Base-by-base conservation (phyloP, 2,797 vertebrate genomes). In the Sebastes paucispinis region DNA sequence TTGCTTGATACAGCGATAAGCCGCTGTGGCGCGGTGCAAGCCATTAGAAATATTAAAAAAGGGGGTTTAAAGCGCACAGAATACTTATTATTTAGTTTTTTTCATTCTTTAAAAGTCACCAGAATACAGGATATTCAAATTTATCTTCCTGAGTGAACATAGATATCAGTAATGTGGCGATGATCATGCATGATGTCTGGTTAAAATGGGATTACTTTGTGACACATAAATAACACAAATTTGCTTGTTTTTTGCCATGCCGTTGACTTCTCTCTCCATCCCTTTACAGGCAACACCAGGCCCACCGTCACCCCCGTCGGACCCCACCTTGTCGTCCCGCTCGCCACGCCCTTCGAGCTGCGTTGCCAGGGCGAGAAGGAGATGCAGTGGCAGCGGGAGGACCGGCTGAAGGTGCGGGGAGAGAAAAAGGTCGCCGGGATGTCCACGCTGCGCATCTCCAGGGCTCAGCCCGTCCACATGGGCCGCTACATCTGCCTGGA, bases 401-500 rank as follows among this genome's bases (percentile, higher is more conserved):
- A 96, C 79, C 0, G 93, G 82, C 85, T 84, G 20, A 91, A 36
- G 66, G 54, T 89, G 22, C 89, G 86, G 11, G 88, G 83, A 1
- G 89, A 93, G 68, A 89, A 76, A 2, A 85, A 47, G 64, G 43
- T 64, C 0, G 60, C 84, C 9, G 91, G 92, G n/a, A 75, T 71
- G 83, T 91, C 91, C 59, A 80, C 71, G 0, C 29, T 95, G 57
- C 39, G 31, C 47, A 88, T 93, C 60, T 13, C 43, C 81, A 95
- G 75, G 14, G 96, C 95, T 5, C 88, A 83, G 4, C 86, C 94
- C 6, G 22, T 24, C 34, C 88, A 97, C 78, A 96, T 94, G 63
- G 98, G 98, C 82, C 96, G 91, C 89, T 99, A 98, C 75, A 91
- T 94, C 2, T 99, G 98, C 86, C 88, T 85, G 85, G 98, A 97